Conservation (phyloP, 2,888 invertebrate species). For the Anagyrus pseudococci region DNA sequence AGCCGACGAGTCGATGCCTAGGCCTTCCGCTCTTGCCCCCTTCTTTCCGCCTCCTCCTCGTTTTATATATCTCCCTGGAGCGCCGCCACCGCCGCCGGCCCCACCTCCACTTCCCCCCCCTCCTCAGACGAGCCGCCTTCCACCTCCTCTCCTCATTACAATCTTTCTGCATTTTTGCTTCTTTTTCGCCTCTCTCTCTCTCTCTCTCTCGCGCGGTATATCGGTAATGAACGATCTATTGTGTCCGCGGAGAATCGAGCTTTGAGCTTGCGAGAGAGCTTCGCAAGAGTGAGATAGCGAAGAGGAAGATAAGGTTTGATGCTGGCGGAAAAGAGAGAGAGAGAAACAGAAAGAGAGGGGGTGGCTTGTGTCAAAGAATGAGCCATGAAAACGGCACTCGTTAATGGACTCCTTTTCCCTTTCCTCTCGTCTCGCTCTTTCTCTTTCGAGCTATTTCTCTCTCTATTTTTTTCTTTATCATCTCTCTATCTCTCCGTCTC, state of each 20-base stretch:
- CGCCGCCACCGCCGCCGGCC: background rate
- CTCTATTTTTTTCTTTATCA: conserved; percentile 36
- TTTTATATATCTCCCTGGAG: background rate
- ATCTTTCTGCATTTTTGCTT: conserved; percentile 44
- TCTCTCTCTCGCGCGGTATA: conserved; percentile 38
- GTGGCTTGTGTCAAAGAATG: conserved; percentile 35
- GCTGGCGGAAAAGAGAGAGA: conserved; percentile 36
- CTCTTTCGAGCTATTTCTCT: conserved; percentile 8
- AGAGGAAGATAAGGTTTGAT: too few relatives aligned
- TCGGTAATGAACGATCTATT: conserved; percentile 61
- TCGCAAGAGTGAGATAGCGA: too few relatives aligned
- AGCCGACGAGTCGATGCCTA: too few relatives aligned
- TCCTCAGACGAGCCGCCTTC: too few relatives aligned
- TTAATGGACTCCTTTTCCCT: conserved; percentile 53
- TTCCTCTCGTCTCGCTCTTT: conserved; percentile 18
- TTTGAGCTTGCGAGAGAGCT: conserved; percentile 28
- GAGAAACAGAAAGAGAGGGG: conserved; percentile 38
- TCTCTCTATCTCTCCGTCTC: conserved; percentile 35
- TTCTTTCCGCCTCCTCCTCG: too few relatives aligned
- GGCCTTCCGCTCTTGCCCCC: too few relatives aligned
- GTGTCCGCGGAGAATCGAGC: conserved; percentile 45
- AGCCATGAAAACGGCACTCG: conserved; percentile 55
- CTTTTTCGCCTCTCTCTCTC: conserved; percentile 19
- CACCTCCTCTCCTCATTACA: conserved; percentile 49
- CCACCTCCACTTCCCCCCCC: background rate